Conservation (phyloP, 64 coral and sea anemone genomes). For the Astreopora myriophthalma region DNA sequence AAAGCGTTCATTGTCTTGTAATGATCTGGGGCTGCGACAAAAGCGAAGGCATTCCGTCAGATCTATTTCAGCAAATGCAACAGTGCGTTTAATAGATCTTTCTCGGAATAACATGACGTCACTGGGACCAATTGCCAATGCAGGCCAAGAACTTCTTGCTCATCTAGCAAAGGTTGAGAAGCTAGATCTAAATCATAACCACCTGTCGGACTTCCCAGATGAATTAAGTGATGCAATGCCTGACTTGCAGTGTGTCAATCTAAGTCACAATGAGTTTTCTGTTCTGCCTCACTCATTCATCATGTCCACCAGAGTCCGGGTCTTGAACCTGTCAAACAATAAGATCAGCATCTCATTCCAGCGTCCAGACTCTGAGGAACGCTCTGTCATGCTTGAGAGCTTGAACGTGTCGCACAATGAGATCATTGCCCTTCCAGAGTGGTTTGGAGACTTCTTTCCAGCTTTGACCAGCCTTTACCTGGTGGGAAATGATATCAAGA, state of each 20-base stretch:
- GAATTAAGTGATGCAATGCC: conserved; percentile 82
- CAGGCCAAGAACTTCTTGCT: conserved; percentile 23
- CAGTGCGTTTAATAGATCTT: conserved; percentile 80
- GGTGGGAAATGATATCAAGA: conserved; percentile 64
- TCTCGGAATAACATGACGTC: conserved; percentile 79
- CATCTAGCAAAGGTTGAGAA: conserved; percentile 77
- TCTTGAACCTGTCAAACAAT: conserved; percentile 80
- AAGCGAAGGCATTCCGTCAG: conserved; percentile 39
- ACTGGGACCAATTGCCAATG: conserved; percentile 56
- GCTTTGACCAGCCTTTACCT: conserved; percentile 66
- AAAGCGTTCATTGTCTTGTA: background rate
- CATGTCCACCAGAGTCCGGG: conserved; percentile 21
- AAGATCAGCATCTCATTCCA: conserved; percentile 16
- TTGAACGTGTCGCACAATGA: conserved; percentile 74
- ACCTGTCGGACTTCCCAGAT: conserved; percentile 65
- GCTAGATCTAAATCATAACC: conserved; percentile 88
- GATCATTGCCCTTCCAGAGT: conserved; percentile 62
- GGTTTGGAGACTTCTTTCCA: conserved; percentile 71
- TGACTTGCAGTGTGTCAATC: conserved; percentile 55
- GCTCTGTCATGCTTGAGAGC: conserved; percentile 57
- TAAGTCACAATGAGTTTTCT: conserved; percentile 81
- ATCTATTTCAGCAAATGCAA: conserved; percentile 39
- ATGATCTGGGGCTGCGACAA: background rate
- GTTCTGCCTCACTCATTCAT: conserved; percentile 65
- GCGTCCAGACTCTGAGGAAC: background rate